These are phyloP conservation scores for Nothoprocta pentlandii DNA, from an alignment of 2,113 vertebrate genomes.

Conservation along the genomic window DNA sequence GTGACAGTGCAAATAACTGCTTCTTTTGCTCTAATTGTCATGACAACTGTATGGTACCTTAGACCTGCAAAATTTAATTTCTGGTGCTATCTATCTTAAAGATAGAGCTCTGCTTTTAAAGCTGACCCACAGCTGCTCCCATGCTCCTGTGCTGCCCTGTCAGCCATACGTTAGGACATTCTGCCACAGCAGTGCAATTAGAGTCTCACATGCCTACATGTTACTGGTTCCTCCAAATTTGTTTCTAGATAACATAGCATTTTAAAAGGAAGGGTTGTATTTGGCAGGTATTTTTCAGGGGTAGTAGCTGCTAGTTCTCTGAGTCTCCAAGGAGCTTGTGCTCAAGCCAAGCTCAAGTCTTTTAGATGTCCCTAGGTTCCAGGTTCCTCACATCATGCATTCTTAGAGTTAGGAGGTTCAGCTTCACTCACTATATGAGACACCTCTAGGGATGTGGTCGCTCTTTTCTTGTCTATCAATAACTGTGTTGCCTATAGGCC, in stretches of 20 bases:
- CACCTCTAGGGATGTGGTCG: neutral
- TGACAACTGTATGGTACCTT: constrained; percentile 18
- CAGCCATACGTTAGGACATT: neutral
- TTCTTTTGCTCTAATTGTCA: constrained; percentile 37
- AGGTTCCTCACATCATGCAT: neutral
- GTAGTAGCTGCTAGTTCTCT: neutral
- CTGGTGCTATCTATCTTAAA: neutral
- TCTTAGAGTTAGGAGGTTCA: neutral
- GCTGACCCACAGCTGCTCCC: neutral
- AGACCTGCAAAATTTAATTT: neutral
- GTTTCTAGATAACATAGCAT: neutral
- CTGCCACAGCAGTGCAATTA: neutral
- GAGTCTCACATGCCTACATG: neutral
- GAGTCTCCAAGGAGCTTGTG: neutral
- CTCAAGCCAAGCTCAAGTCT: neutral
- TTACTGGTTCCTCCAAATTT: neutral
- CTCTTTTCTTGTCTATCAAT: neutral
- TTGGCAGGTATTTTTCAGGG: neutral
- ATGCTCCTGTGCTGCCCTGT: fast-evolving
- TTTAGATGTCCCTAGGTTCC: neutral
- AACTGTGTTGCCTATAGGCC: neutral
- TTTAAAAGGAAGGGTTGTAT: neutral
- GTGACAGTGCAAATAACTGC: neutral
- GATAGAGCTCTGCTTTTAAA: neutral
- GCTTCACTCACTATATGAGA: neutral